Conservation (phyloP, 2,113 vertebrate species). For the Ia io region DNA sequence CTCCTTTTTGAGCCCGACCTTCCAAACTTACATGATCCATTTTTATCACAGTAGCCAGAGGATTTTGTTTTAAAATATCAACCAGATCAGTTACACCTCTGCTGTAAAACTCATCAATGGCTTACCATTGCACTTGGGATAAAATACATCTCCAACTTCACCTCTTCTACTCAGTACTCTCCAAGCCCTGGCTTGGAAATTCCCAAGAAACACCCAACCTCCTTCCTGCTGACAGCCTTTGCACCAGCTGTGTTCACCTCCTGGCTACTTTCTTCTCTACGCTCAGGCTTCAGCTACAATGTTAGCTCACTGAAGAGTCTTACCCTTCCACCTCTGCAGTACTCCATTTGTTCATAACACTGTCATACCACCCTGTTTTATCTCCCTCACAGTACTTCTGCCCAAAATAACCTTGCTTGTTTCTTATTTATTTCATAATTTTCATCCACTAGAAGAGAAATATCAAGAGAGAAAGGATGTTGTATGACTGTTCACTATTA, state of each 20-base stretch:
- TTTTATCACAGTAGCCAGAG: background rate
- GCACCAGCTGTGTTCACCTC: background rate
- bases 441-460: background rate
- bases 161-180: background rate
- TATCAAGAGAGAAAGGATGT: background rate
- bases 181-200: background rate
- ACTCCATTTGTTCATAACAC: background rate
- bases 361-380: background rate
- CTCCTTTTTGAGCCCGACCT: background rate
- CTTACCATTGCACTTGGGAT: background rate
- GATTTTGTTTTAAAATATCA: constrained; percentile 19
- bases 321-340: background rate
- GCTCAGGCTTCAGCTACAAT: background rate
- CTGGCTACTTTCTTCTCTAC: background rate
- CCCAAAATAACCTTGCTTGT: background rate
- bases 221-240: background rate
- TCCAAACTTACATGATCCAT: background rate
- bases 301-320: background rate
- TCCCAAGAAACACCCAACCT: background rate
- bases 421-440: background rate
- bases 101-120: background rate
- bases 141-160: background rate
- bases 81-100: background rate
- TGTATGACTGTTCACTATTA: background rate
- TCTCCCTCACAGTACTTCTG: background rate